Percentiles rank a stretch among this genome's conserved stretches.
These are phyloP conservation scores for Carassius carassius DNA, from an alignment of 2,113 vertebrate species.

Conservation along the genomic window DNA sequence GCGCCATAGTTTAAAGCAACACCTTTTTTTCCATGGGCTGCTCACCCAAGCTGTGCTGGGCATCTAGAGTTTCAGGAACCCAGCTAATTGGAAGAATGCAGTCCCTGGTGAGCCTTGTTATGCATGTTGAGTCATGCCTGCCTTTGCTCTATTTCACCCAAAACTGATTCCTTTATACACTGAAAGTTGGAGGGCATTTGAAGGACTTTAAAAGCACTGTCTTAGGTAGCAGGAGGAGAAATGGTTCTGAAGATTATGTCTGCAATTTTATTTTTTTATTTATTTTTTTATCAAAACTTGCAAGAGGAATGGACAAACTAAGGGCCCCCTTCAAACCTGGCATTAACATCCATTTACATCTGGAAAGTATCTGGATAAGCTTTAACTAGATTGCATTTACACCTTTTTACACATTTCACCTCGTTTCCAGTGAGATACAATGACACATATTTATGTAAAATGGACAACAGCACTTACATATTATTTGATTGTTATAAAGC, in stretches of 20 bases:
- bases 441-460: neutral
- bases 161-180: neutral
- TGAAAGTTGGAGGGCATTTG: constrained; percentile 10
- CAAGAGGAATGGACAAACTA: neutral
- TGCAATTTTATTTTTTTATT: neutral
- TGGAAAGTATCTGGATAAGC: neutral
- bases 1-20: neutral
- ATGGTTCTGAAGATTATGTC: neutral
- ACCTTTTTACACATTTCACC: neutral
- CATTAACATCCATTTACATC: neutral
- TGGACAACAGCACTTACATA: neutral
- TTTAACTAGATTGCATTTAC: too few relatives aligned
- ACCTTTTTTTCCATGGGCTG: constrained; percentile 6
- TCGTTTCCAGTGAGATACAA: neutral
- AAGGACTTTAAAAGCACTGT: constrained; percentile 5
- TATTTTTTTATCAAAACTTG: neutral
- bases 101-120: constrained; percentile 8
- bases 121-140: constrained; percentile 24
- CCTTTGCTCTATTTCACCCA: constrained; percentile 1
- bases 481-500: neutral
- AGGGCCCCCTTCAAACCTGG: neutral
- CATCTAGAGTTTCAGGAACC: constrained; percentile 37
- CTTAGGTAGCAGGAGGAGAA: neutral
- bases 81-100: constrained; percentile 20
- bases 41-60: constrained; percentile 36